Conservation (phyloP, 2,888 invertebrate species). For the Orgyia antiqua region DNA sequence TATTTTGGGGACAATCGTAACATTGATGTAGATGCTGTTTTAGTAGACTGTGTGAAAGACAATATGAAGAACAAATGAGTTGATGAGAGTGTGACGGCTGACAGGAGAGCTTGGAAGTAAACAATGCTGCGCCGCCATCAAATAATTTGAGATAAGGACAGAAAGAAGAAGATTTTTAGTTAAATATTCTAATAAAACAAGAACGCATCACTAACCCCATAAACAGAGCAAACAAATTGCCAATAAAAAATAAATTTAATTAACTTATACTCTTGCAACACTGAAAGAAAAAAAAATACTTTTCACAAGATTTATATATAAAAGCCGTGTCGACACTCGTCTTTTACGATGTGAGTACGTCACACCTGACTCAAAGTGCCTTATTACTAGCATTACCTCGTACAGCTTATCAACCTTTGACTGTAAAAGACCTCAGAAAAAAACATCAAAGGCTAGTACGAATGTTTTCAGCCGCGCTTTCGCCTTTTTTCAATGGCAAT, state of each 20-base stretch:
- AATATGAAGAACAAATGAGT: no score
- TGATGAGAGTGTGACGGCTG: no score
- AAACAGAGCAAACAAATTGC: conserved; percentile 13
- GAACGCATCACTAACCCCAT: conserved; percentile 8
- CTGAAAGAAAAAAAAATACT: conserved; percentile 52
- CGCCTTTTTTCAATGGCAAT: conserved; percentile 80
- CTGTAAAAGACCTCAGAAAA: conserved; percentile 54
- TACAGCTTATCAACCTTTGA: conserved; percentile 71
- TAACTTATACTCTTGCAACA: conserved; percentile 30
- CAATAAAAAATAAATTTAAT: conserved; percentile 32
- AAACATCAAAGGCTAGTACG: conserved; percentile 67
- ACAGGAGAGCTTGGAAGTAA: no score
- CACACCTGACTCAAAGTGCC: conserved; percentile 71
- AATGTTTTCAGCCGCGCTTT: conserved; percentile 74
- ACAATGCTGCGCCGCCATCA: no score
- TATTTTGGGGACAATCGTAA: no score
- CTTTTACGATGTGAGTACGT: conserved; percentile 44
- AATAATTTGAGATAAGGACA: no score
- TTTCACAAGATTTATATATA: conserved; percentile 35
- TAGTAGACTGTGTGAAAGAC: no score
- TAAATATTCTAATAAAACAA: no score
- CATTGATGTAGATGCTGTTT: no score
- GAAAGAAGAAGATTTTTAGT: no score
- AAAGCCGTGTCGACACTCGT: conserved; percentile 47
- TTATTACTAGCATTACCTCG: conserved; percentile 65